Evolutionary conservation across 2,888 invertebrate species (phyloP).

Genomic region (Nycteola revayana): DNA sequence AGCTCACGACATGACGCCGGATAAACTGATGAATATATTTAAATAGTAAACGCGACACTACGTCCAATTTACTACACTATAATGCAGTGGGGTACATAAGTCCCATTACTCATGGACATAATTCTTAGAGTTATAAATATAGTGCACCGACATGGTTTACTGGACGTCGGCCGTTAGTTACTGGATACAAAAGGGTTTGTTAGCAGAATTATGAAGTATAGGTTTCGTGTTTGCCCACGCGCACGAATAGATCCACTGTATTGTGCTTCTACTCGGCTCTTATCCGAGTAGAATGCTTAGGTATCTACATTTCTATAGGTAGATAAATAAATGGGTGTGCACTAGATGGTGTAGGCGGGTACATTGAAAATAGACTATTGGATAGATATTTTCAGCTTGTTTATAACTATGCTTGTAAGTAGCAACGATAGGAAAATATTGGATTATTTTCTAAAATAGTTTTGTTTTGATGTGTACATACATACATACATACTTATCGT

Average conservation of each 20-base stretch:
- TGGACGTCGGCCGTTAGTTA: conserved; percentile 60
- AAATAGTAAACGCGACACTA: conserved; percentile 79
- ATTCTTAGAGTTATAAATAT: conserved; percentile 76
- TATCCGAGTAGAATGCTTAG: conserved; percentile 7
- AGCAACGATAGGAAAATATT: too few species aligned
- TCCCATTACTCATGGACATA: conserved; percentile 73
- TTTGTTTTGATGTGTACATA: too few species aligned
- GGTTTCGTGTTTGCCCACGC: conserved; percentile 64
- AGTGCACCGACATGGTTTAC: conserved; percentile 69
- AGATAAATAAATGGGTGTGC: conserved; percentile 23
- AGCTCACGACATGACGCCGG: conserved; percentile 74
- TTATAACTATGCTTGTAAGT: too few species aligned
- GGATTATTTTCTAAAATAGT: too few species aligned
- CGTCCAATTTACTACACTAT: conserved; percentile 72
- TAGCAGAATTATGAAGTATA: conserved; percentile 75
- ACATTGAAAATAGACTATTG: conserved; percentile 14
- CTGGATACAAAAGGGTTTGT: conserved; percentile 76
- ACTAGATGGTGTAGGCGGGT: conserved; percentile 3
- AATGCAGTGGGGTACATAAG: conserved; percentile 72
- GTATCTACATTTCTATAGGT: conserved; percentile 10
- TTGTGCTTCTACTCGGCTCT: conserved; percentile 19
- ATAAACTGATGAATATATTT: conserved; percentile 81
- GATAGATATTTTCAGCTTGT: conserved; percentile 4
- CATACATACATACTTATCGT: too few species aligned
- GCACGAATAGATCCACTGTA: conserved; percentile 35